These are phyloP conservation scores for Drosophila gaucha DNA, from an alignment of 2,888 invertebrate species.

Conservation along the genomic window DNA sequence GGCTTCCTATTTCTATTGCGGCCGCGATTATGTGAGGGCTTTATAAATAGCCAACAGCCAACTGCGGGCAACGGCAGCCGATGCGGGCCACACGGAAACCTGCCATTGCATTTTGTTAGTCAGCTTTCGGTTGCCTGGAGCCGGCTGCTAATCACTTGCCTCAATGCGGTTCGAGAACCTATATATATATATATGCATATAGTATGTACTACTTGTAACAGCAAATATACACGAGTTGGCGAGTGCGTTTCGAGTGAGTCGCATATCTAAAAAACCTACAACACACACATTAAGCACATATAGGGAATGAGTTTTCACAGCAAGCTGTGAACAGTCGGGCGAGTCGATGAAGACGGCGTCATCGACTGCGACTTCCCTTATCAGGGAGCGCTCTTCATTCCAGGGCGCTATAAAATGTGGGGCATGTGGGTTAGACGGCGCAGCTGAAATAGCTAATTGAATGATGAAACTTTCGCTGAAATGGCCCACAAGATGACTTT, in stretches of 20 bases:
- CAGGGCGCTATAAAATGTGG: constrained; percentile 33
- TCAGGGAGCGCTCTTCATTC: constrained; percentile 55
- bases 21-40: constrained; percentile 34
- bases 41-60: constrained; percentile 45
- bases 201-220: not conserved
- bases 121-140: constrained; percentile 28
- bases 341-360: too few relatives aligned
- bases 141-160: constrained; percentile 46
- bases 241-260: constrained; percentile 14
- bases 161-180: constrained; percentile 24
- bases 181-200: not conserved
- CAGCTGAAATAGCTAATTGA: constrained; percentile 21
- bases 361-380: constrained; percentile 39
- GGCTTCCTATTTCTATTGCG: constrained; percentile 26
- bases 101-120: constrained; percentile 33
- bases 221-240: constrained; percentile 5
- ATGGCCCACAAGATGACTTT: not conserved
- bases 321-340: constrained; percentile 56
- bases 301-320: constrained; percentile 55
- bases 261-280: constrained; percentile 57
- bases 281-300: constrained; percentile 22
- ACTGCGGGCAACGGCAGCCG: too few relatives aligned
- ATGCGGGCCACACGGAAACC: constrained; percentile 24
- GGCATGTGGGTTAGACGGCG: constrained; percentile 44
- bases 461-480: not conserved